These are phyloP conservation scores for Tridacna crocea DNA, from an alignment of 2,888 invertebrate genomes.

Conservation along the genomic window DNA sequence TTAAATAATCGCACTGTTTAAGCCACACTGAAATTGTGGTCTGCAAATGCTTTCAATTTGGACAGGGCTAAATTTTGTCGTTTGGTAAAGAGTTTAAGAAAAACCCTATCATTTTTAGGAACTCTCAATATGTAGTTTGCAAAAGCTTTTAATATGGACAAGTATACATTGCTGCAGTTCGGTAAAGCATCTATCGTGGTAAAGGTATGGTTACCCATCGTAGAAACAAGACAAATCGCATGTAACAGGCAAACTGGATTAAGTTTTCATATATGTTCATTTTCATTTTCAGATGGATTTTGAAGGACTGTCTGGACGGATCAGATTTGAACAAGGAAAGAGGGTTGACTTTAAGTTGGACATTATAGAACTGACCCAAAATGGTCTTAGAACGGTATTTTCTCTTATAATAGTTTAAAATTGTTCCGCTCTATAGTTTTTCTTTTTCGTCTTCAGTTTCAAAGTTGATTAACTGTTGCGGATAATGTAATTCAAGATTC, in stretches of 20 bases:
- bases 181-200: background rate
- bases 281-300: conserved; percentile 89
- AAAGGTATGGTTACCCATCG: too few species aligned
- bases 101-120: background rate
- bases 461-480: too few species aligned
- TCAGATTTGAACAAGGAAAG: conserved; percentile 93
- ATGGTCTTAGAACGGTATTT: conserved; percentile 77
- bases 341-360: conserved; percentile 94
- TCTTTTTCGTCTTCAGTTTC: too few species aligned
- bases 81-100: too few species aligned
- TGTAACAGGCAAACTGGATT: background rate
- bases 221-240: background rate
- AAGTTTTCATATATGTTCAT: too few species aligned
- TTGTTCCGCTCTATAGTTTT: too few species aligned
- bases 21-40: too few species aligned
- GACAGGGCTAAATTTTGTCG: too few species aligned
- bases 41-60: too few species aligned
- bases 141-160: background rate
- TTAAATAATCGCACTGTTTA: too few species aligned
- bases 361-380: conserved; percentile 77
- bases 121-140: background rate
- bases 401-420: too few species aligned
- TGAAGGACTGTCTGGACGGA: conserved; percentile 94
- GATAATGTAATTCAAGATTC: too few species aligned
- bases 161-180: background rate